phyloP scores from a whole-genome alignment of 2,888 invertebrate species.

The Protophormia terraenovae region DNA sequence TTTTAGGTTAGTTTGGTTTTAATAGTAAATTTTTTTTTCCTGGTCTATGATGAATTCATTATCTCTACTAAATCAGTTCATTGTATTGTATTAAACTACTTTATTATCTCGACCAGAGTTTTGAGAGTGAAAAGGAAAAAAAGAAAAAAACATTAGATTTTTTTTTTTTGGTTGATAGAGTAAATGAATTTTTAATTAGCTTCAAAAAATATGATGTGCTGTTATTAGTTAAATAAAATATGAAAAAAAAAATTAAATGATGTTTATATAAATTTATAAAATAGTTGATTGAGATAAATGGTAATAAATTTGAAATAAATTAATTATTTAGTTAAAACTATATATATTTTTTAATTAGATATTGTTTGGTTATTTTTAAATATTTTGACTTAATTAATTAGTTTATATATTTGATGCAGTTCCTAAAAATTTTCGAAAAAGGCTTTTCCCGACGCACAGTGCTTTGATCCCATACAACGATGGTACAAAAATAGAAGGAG shows the following conservation, averaged over 20 bases:
- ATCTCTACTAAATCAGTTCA: conserved; percentile 56
- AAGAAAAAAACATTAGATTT: neutral
- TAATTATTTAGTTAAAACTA: neutral
- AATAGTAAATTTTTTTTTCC: neutral
- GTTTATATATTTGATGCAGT: no score
- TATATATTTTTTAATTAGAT: no score
- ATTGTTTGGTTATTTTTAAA: no score
- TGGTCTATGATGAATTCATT: conserved; percentile 10
- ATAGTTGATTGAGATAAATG: neutral
- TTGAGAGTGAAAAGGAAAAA: no score
- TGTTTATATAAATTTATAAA: neutral
- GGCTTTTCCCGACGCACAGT: no score
- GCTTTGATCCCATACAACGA: no score
- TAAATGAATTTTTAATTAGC: conserved; percentile 56
- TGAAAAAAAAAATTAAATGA: neutral
- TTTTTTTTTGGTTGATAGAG: conserved; percentile 23
- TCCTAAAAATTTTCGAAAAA: no score
- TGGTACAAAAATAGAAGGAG: no score
- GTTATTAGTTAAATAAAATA: neutral
- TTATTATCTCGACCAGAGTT: conserved; percentile 35
- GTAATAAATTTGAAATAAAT: neutral
- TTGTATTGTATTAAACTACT: conserved; percentile 45
- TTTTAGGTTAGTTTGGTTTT: neutral
- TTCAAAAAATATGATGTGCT: conserved; percentile 5
- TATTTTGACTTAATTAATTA: no score